A percentile compares a stretch with the other conserved stretches of the same genome.
These are phyloP conservation scores for Nomada ferruginata DNA, from an alignment of 2,888 invertebrate genomes.

Conservation along the genomic window DNA sequence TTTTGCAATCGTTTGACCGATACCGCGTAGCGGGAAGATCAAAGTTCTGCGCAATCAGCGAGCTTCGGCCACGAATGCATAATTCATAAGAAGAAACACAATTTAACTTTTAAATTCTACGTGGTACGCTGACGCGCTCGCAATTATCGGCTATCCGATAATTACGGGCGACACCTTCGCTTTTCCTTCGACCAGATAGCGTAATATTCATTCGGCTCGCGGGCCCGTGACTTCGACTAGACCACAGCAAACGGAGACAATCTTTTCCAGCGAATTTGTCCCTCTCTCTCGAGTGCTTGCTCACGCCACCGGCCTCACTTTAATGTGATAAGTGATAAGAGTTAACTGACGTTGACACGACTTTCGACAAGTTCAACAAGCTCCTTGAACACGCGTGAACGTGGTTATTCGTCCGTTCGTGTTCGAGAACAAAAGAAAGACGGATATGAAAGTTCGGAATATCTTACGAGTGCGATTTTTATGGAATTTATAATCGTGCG, in stretches of 20 bases:
- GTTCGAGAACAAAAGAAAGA: not conserved
- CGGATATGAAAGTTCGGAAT: conserved; percentile 4
- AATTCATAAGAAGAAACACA: conserved; percentile 74
- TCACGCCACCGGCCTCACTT: not conserved
- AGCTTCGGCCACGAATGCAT: conserved; percentile 62
- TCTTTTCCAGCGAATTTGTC: not conserved
- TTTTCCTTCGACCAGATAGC: conserved; percentile 49
- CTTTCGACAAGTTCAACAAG: not conserved
- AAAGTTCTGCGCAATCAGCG: conserved; percentile 67
- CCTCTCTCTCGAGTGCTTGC: not conserved
- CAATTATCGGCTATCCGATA: conserved; percentile 75
- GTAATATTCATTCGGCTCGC: conserved; percentile 54
- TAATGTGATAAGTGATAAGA: conserved; percentile 9
- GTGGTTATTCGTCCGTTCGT: not conserved
- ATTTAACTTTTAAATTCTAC: conserved; percentile 77
- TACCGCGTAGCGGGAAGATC: conserved; percentile 56
- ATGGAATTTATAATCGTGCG: conserved; percentile 4
- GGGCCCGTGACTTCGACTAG: not conserved
- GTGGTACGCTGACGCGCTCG: conserved; percentile 60
- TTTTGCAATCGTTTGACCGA: conserved; percentile 54
- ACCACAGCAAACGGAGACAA: not conserved
- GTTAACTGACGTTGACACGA: conserved; percentile 22
- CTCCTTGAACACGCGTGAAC: not conserved
- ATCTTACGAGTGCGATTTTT: not conserved
- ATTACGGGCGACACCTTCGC: conserved; percentile 73